Conservation (phyloP, 2,797 vertebrate species). For the Hypotaenidia okinawae region DNA sequence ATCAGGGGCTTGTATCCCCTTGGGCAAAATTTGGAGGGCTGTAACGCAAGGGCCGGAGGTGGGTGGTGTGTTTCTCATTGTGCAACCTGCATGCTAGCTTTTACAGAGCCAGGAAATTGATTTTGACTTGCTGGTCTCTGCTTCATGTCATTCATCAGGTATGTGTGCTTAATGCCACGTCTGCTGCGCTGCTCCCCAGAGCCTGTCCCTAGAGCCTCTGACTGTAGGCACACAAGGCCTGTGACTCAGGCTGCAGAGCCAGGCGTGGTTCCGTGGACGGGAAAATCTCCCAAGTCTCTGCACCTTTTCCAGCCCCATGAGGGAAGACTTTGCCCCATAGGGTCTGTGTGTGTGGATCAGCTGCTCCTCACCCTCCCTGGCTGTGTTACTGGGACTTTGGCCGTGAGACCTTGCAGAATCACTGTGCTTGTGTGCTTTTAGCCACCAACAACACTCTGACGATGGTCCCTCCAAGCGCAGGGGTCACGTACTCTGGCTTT, state of each 20-base stretch:
- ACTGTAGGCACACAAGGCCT: not conserved
- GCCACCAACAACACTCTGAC: not conserved
- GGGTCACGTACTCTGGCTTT: not conserved
- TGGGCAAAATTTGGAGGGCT: not conserved
- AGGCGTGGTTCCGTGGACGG: accelerated
- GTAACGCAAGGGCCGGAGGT: not conserved
- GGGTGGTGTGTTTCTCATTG: not conserved
- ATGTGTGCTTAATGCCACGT: not conserved
- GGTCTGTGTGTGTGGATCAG: accelerated
- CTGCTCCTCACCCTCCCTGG: not conserved
- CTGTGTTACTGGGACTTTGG: not conserved
- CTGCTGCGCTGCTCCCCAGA: not conserved
- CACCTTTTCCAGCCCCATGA: not conserved
- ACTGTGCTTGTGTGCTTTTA: not conserved
- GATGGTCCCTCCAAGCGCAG: not conserved
- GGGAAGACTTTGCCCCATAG: not conserved
- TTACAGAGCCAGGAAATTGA: not conserved
- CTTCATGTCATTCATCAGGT: not conserved
- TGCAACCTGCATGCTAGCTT: not conserved
- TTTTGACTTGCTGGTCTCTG: not conserved
- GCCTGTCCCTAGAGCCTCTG: not conserved
- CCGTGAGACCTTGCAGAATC: not conserved
- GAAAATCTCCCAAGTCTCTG: not conserved
- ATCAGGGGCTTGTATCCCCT: not conserved
- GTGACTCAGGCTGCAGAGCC: not conserved